Conservation (phyloP, 2,888 invertebrate species). For the Drepanosiphum platanoidis region DNA sequence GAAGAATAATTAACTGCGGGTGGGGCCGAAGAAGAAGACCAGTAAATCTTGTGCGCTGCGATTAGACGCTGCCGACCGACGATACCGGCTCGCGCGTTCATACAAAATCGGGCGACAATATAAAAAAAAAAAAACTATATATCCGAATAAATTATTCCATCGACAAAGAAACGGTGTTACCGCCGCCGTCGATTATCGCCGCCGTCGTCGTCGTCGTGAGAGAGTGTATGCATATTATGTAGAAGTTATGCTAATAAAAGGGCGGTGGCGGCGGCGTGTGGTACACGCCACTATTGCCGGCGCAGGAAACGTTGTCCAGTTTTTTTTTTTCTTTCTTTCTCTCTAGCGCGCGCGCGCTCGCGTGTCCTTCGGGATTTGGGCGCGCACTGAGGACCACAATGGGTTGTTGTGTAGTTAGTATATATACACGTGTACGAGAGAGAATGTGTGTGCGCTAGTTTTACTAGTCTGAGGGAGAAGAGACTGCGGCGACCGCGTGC, state of each 20-base stretch:
- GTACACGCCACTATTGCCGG: not conserved
- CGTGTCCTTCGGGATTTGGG: slow-evolving; percentile 39
- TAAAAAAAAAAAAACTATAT: slow-evolving; percentile 15
- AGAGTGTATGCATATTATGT: not conserved
- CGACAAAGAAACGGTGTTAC: not conserved
- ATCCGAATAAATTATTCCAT: slow-evolving; percentile 41
- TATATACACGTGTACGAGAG: not conserved
- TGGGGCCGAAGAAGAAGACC: not conserved
- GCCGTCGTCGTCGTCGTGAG: not conserved
- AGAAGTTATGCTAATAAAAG: slow-evolving; percentile 43
- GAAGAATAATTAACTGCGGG: not conserved
- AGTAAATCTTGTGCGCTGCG: not conserved
- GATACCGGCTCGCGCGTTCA: not conserved
- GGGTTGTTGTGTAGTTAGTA: not conserved
- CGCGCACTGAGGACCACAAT: slow-evolving; percentile 32
- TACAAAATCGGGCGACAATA: slow-evolving; percentile 25
- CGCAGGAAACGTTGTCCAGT: not conserved
- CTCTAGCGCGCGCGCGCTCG: not conserved
- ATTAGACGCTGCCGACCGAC: not conserved
- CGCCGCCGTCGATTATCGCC: not conserved
- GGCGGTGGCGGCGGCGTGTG: slow-evolving; percentile 34
- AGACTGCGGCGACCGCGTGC: not conserved
- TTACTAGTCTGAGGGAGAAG: not conserved
- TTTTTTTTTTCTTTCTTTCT: not conserved
- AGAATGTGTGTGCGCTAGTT: not conserved